phyloP scores from a whole-genome alignment of 2,888 invertebrate genomes.

The Dolomedes plantarius region DNA sequence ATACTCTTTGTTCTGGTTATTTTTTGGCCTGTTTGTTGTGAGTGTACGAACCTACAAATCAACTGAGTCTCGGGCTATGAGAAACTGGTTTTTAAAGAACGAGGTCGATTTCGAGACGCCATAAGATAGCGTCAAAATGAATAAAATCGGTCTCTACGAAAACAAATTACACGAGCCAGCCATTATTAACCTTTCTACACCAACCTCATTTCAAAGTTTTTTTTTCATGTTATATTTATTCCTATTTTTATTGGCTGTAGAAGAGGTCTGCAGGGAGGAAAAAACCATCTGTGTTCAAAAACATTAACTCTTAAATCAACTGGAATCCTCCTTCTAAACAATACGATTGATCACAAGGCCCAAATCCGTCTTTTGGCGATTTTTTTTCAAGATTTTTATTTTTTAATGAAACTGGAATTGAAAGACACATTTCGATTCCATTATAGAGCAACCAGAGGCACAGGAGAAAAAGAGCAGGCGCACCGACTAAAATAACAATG shows the following conservation, averaged over 20 bases:
- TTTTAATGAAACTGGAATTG: neutral
- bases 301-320: neutral
- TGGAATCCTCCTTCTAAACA: neutral
- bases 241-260: too few species aligned
- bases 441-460: neutral
- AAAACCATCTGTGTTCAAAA: neutral
- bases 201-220: neutral
- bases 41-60: neutral
- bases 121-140: slow-evolving; percentile 9
- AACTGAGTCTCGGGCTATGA: slow-evolving; percentile 13
- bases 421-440: neutral
- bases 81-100: slow-evolving; percentile 40
- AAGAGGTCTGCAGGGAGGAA: neutral
- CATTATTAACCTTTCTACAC: slow-evolving; percentile 1
- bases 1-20: neutral
- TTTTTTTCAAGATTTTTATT: neutral
- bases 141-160: neutral
- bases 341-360: neutral
- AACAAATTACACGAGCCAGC: slow-evolving; percentile 35
- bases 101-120: slow-evolving; percentile 37
- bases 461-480: neutral
- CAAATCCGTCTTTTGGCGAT: neutral
- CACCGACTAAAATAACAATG: neutral
- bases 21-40: neutral
- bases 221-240: too few species aligned